Conservation (phyloP, 2,113 vertebrate species). For the Heterotis niloticus region DNA sequence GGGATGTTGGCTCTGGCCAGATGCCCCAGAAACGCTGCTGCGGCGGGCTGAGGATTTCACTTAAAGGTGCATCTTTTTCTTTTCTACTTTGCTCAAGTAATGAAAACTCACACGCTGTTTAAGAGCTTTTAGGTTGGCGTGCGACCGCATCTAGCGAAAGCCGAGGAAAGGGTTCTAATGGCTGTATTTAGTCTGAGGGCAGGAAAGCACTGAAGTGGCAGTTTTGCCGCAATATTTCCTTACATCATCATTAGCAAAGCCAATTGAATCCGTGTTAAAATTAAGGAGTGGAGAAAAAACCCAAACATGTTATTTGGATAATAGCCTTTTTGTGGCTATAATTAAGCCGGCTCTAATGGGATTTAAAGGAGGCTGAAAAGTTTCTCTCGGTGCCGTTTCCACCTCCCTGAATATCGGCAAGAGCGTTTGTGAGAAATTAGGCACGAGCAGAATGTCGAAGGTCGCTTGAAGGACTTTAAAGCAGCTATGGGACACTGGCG, state of each 20-base stretch:
- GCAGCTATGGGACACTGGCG: conserved; percentile 23
- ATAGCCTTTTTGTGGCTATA: conserved; percentile 42
- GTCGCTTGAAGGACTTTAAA: conserved; percentile 27
- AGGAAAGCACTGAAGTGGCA: conserved; percentile 19
- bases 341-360: conserved; percentile 41
- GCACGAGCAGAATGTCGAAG: background rate
- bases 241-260: conserved; percentile 45
- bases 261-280: conserved; percentile 39
- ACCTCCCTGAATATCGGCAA: conserved; percentile 3
- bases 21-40: background rate
- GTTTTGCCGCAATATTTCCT: conserved; percentile 24
- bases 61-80: background rate
- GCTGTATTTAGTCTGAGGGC: conserved; percentile 17
- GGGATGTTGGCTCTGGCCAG: background rate
- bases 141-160: background rate
- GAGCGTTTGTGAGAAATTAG: background rate
- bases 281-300: conserved; percentile 35
- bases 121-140: background rate
- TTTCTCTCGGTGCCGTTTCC: conserved; percentile 27
- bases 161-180: background rate
- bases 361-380: conserved; percentile 34
- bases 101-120: background rate
- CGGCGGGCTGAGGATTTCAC: background rate
- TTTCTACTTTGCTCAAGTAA: background rate
- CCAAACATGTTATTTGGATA: conserved; percentile 40